Conservation (phyloP, 2,888 invertebrate species). For the Lithophane socia region DNA sequence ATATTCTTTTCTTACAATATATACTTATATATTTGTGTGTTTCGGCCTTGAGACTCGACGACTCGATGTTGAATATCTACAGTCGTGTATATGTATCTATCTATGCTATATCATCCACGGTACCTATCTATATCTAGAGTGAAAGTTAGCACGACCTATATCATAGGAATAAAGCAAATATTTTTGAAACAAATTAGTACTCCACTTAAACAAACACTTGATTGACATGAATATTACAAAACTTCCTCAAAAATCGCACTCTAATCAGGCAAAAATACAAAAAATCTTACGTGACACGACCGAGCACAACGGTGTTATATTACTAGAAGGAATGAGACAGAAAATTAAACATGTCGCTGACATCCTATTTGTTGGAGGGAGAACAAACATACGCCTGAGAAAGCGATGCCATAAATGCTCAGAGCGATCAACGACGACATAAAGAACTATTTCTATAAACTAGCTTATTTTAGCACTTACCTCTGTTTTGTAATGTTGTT, state of each 20-base stretch:
- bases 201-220: constrained; percentile 73
- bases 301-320: constrained; percentile 91
- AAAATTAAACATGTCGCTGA: constrained; percentile 83
- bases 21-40: constrained; percentile 86
- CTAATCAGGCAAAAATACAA: constrained; percentile 85
- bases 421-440: constrained; percentile 82
- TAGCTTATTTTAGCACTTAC: constrained; percentile 77
- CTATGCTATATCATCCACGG: constrained; percentile 83
- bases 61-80: constrained; percentile 89
- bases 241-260: constrained; percentile 78
- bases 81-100: constrained; percentile 81
- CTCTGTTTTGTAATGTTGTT: constrained; percentile 88
- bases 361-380: constrained; percentile 82
- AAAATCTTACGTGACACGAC: constrained; percentile 90
- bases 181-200: constrained; percentile 71
- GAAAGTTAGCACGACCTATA: constrained; percentile 89
- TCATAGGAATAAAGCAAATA: constrained; percentile 72
- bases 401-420: constrained; percentile 90
- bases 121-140: constrained; percentile 89
- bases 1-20: constrained; percentile 81
- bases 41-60: constrained; percentile 89
- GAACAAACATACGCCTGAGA: constrained; percentile 87
- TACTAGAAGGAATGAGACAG: constrained; percentile 88
- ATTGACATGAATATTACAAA: constrained; percentile 74
- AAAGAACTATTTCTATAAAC: constrained; percentile 74